phyloP scores from a whole-genome alignment of 2,888 invertebrate genomes.

The Serripes groenlandicus region DNA sequence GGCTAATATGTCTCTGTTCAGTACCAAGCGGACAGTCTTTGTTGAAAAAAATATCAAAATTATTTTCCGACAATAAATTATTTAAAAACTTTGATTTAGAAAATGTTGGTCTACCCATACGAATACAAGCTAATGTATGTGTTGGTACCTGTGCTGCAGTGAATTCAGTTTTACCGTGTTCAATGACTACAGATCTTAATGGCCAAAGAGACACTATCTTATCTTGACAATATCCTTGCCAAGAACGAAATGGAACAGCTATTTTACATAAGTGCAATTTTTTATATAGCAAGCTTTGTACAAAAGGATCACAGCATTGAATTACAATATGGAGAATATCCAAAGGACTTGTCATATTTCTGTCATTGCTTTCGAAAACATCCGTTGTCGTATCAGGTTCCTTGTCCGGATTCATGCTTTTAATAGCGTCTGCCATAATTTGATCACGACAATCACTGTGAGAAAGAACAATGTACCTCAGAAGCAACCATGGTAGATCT shows the following conservation, averaged over 20 bases:
- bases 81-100: background rate
- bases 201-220: background rate
- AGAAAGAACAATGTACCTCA: background rate
- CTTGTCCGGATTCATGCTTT: background rate
- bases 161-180: no score
- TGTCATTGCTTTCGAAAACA: no score
- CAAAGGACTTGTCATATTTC: no score
- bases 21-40: background rate
- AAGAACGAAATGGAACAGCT: background rate
- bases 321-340: slow-evolving; percentile 15
- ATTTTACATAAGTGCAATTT: background rate
- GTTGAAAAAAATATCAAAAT: background rate
- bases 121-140: background rate
- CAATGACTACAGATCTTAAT: background rate
- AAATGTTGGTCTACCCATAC: background rate
- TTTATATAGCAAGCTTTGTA: background rate
- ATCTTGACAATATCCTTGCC: background rate
- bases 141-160: background rate
- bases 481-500: background rate
- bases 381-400: no score
- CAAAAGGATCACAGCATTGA: slow-evolving; percentile 18
- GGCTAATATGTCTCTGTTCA: background rate
- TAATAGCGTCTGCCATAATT: background rate
- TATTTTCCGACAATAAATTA: background rate
- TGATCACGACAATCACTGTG: background rate